A percentile compares a stretch with the other conserved stretches of the same genome.
These are phyloP conservation scores for Prolemur simus DNA, from an alignment of 2,113 vertebrate genomes.

Conservation along the genomic window DNA sequence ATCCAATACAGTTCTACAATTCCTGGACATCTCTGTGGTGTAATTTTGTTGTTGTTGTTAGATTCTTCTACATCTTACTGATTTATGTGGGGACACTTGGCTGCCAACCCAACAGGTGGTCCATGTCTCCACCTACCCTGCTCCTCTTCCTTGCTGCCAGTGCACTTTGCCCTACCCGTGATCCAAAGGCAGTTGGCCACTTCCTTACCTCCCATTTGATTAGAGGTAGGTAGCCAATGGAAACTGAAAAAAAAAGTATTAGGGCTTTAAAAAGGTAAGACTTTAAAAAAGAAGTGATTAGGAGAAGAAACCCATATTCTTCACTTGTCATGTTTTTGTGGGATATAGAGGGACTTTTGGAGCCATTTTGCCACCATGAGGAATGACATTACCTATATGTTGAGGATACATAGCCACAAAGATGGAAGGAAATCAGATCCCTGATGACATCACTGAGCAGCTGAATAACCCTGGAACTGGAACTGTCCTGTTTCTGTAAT, in stretches of 20 bases:
- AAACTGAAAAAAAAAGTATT: not conserved
- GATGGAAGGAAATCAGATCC: not conserved
- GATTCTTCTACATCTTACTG: not conserved
- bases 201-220: not conserved
- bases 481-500: not conserved
- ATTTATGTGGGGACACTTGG: too few relatives aligned
- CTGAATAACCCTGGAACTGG: not conserved
- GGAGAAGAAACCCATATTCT: not conserved
- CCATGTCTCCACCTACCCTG: not conserved
- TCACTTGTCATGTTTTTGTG: not conserved
- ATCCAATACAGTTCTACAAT: not conserved
- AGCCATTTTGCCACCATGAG: not conserved
- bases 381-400: too few relatives aligned
- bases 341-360: not conserved
- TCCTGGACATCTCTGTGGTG: not conserved
- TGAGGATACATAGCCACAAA: too few relatives aligned
- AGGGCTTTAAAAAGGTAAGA: not conserved
- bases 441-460: not conserved
- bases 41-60: not conserved
- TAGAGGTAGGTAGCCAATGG: not conserved
- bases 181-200: not conserved
- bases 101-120: too few relatives aligned
- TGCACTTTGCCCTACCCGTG: not conserved
- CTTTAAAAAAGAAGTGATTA: not conserved
- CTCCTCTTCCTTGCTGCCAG: not conserved